Evolutionary conservation across 2,797 vertebrate species (phyloP), one percentile per base, ranked within the genome.

Genomic region (Melanogrammus aeglefinus): DNA sequence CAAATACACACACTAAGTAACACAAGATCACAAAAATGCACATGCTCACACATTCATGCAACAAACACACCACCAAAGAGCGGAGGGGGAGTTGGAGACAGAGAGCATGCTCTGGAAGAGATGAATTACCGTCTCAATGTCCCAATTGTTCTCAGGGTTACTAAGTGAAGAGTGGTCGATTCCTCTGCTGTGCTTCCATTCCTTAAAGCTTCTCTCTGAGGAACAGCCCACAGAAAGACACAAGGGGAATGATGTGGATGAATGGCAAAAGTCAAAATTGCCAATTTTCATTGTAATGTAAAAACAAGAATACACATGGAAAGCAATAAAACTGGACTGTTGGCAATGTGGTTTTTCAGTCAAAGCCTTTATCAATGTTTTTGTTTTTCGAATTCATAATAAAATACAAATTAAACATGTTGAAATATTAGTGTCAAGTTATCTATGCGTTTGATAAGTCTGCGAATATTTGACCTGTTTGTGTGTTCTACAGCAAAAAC

Each of bases 141-240:
- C 69, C 38, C 16, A n/a, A 77, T 72, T 77, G 69, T 72, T 72
- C 41, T 77, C 38, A 29, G 69, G 76, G 76, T 77, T 51, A 77
- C 27, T 44, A 31, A 39, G 33, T 44, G 76, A 76, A 38, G 29
- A 71, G 24, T 44, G 47, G 27, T 14, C 24, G 33, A 24, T 9
- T 31, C 24, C 66, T 41, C 33, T 14, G 8, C 29, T 13, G 27
- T 14, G 29, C 39, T 8, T 27, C 76, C 29, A 6, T 76, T 38
- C 69, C 29, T 39, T 21, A 72, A 16, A 77, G 76, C 71, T 13
- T 9, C 16, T 1, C 39, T 16, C 71, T 77, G 76, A 12, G n/a
- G 66, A 27, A 29, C 27, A 21, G 66, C n/a, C 24, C 24, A 29
- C 66, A 70, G 27, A 70, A 70, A 10, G 3, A 31, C 27, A 31